Conservation (phyloP, 2,888 invertebrate species). For the Epiblema foenella region DNA sequence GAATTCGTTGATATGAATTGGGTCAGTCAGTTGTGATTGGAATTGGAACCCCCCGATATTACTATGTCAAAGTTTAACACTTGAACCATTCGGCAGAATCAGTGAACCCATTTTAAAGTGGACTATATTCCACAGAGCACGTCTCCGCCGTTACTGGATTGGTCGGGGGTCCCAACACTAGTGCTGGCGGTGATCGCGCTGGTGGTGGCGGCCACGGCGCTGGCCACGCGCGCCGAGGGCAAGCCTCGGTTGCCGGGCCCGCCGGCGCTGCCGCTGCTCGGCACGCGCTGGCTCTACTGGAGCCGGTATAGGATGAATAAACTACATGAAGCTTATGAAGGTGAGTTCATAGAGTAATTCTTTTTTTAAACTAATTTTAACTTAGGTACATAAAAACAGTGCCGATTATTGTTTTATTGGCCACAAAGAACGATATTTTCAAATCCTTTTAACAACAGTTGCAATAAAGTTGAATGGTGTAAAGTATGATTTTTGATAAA, state of each 20-base stretch:
- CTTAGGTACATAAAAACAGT: no score
- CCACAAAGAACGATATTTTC: no score
- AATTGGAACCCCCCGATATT: background rate
- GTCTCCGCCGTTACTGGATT: constrained; percentile 73
- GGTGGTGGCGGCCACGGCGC: constrained; percentile 64
- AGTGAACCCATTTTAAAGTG: background rate
- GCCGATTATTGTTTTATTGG: no score
- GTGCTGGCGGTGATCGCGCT: constrained; percentile 66
- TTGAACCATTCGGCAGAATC: background rate
- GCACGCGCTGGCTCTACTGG: constrained; percentile 92
- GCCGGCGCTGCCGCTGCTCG: constrained; percentile 88
- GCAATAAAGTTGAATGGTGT: no score
- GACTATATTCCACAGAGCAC: constrained; percentile 59
- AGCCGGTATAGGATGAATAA: constrained; percentile 89
- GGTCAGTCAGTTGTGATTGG: background rate
- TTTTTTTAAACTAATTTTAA: no score
- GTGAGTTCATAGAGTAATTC: constrained; percentile 70
- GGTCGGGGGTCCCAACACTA: constrained; percentile 76
- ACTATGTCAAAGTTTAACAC: background rate
- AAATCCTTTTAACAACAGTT: no score
- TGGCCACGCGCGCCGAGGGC: constrained; percentile 62
- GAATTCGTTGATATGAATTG: background rate
- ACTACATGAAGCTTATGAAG: constrained; percentile 91
- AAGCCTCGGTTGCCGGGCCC: constrained; percentile 89
- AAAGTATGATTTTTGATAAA: background rate